Evolutionary conservation across 2,888 invertebrate genomes (phyloP).

Genomic region (Hypomecis atomaria): DNA sequence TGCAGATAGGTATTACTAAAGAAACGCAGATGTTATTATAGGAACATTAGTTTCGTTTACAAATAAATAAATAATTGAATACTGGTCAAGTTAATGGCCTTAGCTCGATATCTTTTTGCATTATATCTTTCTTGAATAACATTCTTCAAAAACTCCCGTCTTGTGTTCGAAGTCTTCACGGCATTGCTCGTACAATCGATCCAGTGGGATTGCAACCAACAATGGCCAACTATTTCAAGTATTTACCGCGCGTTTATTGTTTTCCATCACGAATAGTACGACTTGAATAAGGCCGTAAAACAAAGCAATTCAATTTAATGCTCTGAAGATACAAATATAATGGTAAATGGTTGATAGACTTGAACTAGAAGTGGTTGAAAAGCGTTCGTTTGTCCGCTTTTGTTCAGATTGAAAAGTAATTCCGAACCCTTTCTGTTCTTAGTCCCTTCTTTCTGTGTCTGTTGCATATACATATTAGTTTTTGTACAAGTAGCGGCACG

Average conservation of each 20-base stretch:
- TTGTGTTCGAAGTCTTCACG: conserved; percentile 6
- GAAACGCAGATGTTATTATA: too few relatives aligned
- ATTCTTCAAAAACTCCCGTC: neutral
- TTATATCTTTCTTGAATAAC: too few relatives aligned
- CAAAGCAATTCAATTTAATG: conserved; percentile 35
- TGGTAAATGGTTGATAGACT: conserved; percentile 15
- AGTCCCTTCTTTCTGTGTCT: too few relatives aligned
- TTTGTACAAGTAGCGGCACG: too few relatives aligned
- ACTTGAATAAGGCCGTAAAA: conserved; percentile 35
- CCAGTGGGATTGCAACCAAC: conserved; percentile 34
- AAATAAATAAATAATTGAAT: too few relatives aligned
- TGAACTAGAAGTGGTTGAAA: neutral
- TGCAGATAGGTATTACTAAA: too few relatives aligned
- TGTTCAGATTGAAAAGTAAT: too few relatives aligned
- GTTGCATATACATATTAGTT: too few relatives aligned
- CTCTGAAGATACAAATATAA: conserved; percentile 23
- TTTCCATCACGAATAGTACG: conserved; percentile 41
- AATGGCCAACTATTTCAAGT: conserved; percentile 39
- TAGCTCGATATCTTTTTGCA: too few relatives aligned
- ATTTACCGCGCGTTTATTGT: conserved; percentile 42
- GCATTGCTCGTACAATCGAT: conserved; percentile 29
- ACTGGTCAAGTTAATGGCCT: too few relatives aligned
- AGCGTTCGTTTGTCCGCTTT: neutral
- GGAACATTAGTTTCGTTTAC: too few relatives aligned
- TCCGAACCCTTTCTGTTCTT: too few relatives aligned